Base-by-base conservation (phyloP, 2,797 vertebrate genomes). In the Sebastes paucispinis region DNA sequence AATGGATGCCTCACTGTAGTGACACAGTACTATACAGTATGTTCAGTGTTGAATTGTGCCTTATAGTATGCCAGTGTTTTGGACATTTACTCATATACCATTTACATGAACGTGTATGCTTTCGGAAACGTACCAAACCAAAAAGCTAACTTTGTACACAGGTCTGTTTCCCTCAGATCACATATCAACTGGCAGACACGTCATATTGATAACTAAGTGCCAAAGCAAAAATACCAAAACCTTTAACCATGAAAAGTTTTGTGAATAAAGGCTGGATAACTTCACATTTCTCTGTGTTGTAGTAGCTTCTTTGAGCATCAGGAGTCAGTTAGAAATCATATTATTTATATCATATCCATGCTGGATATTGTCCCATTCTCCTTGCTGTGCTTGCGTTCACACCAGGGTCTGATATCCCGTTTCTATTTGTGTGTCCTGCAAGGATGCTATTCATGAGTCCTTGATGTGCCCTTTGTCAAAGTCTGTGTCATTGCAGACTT, bases 221-320 rank as follows among this genome's bases (percentile, higher is more conserved):
- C 83, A 85, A 87, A 86, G 79, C 24, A 52, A 70, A 77, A 79
- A 79, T 12, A 88, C 75, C 73, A 77, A 87, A 62, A 80, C 62
- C 39, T 76, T 78, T 63, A 62, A 75, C 58, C 63, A 11, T 87
- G 52, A 81, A 83, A 43, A 76, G 34, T 85, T 87, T 74, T 88
- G 59, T 82, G 82, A 93, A 93, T 93, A 90, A 92, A 90, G 59
- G 16, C 82, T 64, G 58, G 43, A 55, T 66, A 55, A 83, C 4
- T 54, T 67, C 29, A 31, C 32, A 20, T 31, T 36, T 69, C 14
- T 54, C 11, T 67, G 1, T 39, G 27, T 74, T 2, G 3, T 65
- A 29, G 12, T 27, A 4, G 20, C 20, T 54, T 67, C 4, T 69
- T 43, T 74, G 4, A 25, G 4, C 22, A 31, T 39, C 9, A 52